Conservation (phyloP, 2,797 vertebrate species). For the Platalea minor region DNA sequence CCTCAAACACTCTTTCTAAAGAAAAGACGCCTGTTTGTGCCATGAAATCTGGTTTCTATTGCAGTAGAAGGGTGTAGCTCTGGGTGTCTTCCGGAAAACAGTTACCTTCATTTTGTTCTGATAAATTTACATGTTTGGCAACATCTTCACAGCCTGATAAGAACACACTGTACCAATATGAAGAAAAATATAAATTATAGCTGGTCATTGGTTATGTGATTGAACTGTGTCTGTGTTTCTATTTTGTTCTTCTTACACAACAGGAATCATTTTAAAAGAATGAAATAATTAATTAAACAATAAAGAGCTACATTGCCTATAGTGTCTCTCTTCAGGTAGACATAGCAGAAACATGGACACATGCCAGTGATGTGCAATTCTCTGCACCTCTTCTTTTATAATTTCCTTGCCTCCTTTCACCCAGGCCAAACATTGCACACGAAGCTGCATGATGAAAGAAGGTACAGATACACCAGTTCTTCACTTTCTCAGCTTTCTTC, state of each 20-base stretch:
- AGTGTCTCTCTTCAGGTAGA: neutral
- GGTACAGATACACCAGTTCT: neutral
- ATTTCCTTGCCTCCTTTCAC: neutral
- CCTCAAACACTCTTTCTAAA: neutral
- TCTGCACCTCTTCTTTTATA: neutral
- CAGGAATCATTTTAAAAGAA: neutral
- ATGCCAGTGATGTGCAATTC: neutral
- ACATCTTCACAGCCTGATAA: neutral
- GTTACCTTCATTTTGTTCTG: neutral
- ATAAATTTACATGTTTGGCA: neutral
- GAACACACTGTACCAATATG: accelerated
- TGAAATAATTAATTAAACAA: neutral
- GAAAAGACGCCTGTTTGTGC: neutral
- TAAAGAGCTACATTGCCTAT: neutral
- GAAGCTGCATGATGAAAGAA: neutral
- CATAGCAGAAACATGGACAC: neutral
- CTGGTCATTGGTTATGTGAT: neutral
- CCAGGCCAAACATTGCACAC: neutral
- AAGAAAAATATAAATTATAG: neutral
- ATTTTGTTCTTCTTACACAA: neutral
- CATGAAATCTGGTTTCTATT: neutral
- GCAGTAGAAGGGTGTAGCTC: neutral
- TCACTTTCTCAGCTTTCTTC: neutral
- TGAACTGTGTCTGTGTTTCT: neutral
- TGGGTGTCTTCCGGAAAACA: neutral